Evolutionary conservation across 1,140 invertebrate species (phyloP).

Genomic region (Tetramorium alpestre): DNA sequence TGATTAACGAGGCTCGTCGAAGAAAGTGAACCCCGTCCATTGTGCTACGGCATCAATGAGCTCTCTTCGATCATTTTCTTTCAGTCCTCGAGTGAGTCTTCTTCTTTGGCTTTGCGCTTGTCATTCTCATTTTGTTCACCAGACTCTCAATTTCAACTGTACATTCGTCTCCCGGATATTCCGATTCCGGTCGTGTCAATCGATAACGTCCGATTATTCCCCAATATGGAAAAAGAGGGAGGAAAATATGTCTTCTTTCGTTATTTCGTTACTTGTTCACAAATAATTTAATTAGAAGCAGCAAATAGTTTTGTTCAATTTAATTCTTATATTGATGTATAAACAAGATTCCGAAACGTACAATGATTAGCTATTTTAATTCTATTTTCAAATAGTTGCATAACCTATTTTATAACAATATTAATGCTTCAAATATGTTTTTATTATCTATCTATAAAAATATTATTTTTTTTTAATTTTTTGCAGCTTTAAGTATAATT

Average conservation of each 20-base stretch:
- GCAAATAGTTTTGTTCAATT: not conserved
- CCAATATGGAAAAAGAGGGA: constrained; percentile 3
- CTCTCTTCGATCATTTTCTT: constrained; percentile 72
- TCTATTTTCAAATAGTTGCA: not conserved
- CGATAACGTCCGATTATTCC: constrained; percentile 50
- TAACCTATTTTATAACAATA: not conserved
- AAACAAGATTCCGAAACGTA: not conserved
- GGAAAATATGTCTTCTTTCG: not conserved
- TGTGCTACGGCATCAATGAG: constrained; percentile 59
- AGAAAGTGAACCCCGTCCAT: constrained; percentile 57
- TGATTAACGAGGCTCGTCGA: constrained; percentile 76
- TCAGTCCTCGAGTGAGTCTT: constrained; percentile 48
- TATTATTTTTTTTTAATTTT: not conserved
- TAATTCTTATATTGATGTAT: not conserved
- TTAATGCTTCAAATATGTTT: not conserved
- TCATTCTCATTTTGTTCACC: constrained; percentile 58
- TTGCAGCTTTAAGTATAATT: not conserved
- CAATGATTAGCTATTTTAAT: not conserved
- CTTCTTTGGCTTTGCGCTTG: constrained; percentile 53
- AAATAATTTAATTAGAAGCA: not conserved
- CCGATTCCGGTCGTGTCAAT: constrained; percentile 44
- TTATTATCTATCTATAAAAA: not conserved
- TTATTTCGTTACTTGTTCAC: constrained; percentile 2
- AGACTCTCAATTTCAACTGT: constrained; percentile 55
- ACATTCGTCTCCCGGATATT: constrained; percentile 54